Evolutionary conservation across 1,140 invertebrate species (phyloP), one percentile per base, ranked within the genome.

Genomic region (Teleopsis dalmanni): DNA sequence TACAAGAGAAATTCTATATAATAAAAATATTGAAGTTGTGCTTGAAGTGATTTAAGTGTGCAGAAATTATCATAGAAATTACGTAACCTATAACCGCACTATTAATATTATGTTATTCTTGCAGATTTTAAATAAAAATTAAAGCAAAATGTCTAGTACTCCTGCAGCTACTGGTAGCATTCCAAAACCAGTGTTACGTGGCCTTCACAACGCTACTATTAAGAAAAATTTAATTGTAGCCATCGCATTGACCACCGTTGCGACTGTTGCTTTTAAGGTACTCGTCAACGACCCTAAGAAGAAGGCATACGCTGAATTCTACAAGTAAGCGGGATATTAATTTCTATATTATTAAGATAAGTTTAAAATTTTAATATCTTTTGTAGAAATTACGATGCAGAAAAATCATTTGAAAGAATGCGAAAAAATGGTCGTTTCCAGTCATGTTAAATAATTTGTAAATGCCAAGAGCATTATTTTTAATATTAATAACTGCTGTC

Each of bases 351-450:
- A 16, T 36, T 38, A 35, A 31, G 10, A 25, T 4, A 19, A 25
- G 8, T 45, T 0, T 16, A 31, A 4, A 22, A 8, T 4, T 29
- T 47, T 47, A 55, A 58, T 45, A 18, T 18, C n/a, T 14, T 63
- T 60, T 31, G n/a, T 54, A 78, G 77, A 57, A 76, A 67, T 33
- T 78, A 78, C 56, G 76, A 79, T 63, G 72, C 73, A 4, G 61
- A 76, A 31, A 70, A 72, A 47, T 75, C 76, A 26, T 79, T 76
- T 51, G 70, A 78, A 59, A 69, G 74, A 38, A 78, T 78, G 76
- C 72, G 64, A 57, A 64, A 68, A 25, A 60, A 62, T 47, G 76
- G 76, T 43, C 60, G 77, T 48, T 75, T 78, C 57, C 70, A 74
- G 51, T 73, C 72, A 23, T 51, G 49, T 45, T 55, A 47, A 42